Evolutionary conservation across 2,797 vertebrate genomes (phyloP).

Genomic region (Knipowitschia caucasica): DNA sequence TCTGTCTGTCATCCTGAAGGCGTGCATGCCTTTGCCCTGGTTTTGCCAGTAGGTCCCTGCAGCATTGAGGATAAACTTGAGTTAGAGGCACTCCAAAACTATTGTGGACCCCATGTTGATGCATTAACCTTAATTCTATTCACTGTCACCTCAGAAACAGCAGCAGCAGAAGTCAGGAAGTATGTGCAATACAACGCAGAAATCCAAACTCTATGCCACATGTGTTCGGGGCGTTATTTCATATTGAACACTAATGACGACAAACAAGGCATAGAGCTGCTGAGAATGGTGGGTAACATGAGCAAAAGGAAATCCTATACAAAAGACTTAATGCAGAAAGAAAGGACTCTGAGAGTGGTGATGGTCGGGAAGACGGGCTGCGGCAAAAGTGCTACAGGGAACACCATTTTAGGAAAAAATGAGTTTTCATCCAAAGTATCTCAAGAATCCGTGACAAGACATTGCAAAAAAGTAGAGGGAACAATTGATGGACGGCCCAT

Average conservation of each 20-base stretch:
- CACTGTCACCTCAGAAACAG: neutral
- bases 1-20: constrained; percentile 19
- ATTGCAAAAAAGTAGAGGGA: constrained; percentile 24
- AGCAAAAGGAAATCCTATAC: neutral
- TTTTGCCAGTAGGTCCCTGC: constrained; percentile 21
- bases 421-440: neutral
- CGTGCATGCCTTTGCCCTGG: constrained; percentile 43
- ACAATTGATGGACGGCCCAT: constrained; percentile 7
- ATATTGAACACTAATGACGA: constrained; percentile 15
- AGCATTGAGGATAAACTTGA: constrained; percentile 43
- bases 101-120: constrained; percentile 6
- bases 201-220: constrained; percentile 12
- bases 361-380: constrained; percentile 47
- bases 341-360: constrained; percentile 31
- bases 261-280: constrained; percentile 5
- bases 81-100: constrained; percentile 30
- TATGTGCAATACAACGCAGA: neutral
- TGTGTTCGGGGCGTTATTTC: neutral
- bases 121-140: constrained; percentile 40
- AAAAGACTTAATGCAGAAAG: no score
- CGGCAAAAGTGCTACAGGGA: constrained; percentile 46
- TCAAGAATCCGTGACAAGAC: constrained; percentile 15
- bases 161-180: neutral
- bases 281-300: constrained; percentile 13
- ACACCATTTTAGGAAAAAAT: constrained; percentile 20